phyloP scores from a whole-genome alignment of 1,140 invertebrate genomes.

The Hyles vespertilio region DNA sequence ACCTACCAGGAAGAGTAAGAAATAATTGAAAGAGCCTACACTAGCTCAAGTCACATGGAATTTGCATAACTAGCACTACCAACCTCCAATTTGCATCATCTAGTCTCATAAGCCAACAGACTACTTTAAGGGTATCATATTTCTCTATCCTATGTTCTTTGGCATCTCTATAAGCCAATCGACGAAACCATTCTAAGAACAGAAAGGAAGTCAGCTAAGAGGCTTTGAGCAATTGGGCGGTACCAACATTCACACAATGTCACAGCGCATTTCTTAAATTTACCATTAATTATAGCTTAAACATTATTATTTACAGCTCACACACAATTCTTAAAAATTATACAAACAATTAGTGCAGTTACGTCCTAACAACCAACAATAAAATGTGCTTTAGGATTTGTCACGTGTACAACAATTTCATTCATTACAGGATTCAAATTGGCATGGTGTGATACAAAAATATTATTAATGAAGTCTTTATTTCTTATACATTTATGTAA shows the following conservation, averaged over 20 bases:
- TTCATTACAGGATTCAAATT: conserved; percentile 28
- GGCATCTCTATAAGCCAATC: too few relatives aligned
- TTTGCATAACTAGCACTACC: too few relatives aligned
- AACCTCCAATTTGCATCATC: too few relatives aligned
- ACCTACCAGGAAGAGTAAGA: too few relatives aligned
- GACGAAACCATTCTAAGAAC: conserved; percentile 1
- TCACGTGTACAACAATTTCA: conserved; percentile 21
- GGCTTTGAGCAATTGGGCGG: conserved; percentile 44
- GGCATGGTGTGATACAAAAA: conserved; percentile 61
- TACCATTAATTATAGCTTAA: conserved; percentile 31
- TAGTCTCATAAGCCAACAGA: too few relatives aligned
- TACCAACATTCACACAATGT: conserved; percentile 40
- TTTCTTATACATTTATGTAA: conserved; percentile 64
- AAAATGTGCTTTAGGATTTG: conserved; percentile 41
- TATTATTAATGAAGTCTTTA: conserved; percentile 64
- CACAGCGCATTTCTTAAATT: conserved; percentile 53
- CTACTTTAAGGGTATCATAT: too few relatives aligned
- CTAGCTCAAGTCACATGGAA: too few relatives aligned
- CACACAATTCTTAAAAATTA: conserved; percentile 39
- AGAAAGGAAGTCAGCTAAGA: not conserved
- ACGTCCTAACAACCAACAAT: conserved; percentile 55
- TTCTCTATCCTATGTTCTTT: too few relatives aligned
- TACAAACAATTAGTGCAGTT: conserved; percentile 52
- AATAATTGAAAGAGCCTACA: too few relatives aligned
- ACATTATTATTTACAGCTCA: conserved; percentile 53